Conservation (phyloP, 2,888 invertebrate species). For the Kuschelorhynchus macadamiae region DNA sequence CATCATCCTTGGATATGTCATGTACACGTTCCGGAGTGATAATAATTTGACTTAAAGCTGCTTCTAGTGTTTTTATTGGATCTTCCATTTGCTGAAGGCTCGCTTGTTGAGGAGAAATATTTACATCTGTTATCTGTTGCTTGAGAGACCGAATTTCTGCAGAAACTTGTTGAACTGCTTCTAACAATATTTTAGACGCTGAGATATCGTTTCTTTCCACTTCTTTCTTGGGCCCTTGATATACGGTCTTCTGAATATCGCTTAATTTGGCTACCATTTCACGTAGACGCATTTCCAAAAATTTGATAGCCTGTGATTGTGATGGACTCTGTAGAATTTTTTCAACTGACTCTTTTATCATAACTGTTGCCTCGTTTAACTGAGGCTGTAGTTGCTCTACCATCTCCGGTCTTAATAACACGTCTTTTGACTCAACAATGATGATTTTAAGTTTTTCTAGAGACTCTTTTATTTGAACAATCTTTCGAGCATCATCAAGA, state of each 20-base stretch:
- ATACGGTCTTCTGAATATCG: conserved; percentile 5
- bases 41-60: not conserved
- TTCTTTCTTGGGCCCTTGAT: not conserved
- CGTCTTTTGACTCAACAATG: conserved; percentile 48
- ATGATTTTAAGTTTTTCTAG: conserved; percentile 51
- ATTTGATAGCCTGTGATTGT: conserved; percentile 21
- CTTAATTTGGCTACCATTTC: not conserved
- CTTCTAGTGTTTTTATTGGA: not conserved
- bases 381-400: conserved; percentile 26
- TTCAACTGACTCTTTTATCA: conserved; percentile 17
- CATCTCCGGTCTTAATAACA: conserved; percentile 41
- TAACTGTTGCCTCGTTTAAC: conserved; percentile 24
- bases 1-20: conserved; percentile 3
- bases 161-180: conserved; percentile 31
- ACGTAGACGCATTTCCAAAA: conserved; percentile 13
- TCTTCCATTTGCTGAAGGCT: conserved; percentile 49
- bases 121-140: conserved; percentile 25
- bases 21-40: not conserved
- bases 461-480: conserved; percentile 37
- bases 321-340: conserved; percentile 1
- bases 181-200: conserved; percentile 14
- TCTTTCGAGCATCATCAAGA: conserved; percentile 18
- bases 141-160: conserved; percentile 40
- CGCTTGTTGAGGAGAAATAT: conserved; percentile 51
- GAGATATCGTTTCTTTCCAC: conserved; percentile 33